Percentiles rank a stretch among this genome's conserved stretches.
Conservation (phyloP, 2,797 vertebrate species). For the Catharus ustulatus region DNA sequence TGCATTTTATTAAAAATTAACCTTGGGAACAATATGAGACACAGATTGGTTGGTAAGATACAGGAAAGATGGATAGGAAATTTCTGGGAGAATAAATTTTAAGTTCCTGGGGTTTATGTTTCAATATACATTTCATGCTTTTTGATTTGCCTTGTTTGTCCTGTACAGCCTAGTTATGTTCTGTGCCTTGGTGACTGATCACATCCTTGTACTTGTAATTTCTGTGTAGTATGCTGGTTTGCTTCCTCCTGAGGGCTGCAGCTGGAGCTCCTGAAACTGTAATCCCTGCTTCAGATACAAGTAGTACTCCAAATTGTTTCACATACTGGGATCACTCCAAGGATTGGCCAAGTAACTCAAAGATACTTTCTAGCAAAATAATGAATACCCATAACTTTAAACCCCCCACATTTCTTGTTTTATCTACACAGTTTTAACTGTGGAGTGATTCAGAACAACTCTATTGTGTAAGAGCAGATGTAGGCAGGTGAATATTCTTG, state of each 20-base stretch:
- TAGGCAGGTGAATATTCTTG: constrained; percentile 4
- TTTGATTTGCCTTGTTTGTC: background rate
- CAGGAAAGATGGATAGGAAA: background rate
- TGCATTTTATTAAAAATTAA: background rate
- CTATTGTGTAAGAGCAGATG: background rate
- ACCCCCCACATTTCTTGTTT: background rate
- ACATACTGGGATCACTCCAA: background rate
- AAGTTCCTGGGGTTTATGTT: background rate
- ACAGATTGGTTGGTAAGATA: background rate
- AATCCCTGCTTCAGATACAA: background rate
- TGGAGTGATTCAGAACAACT: background rate
- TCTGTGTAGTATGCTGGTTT: background rate
- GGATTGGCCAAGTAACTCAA: background rate
- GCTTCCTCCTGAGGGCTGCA: background rate
- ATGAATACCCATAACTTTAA: background rate
- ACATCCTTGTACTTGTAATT: background rate
- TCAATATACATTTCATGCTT: background rate
- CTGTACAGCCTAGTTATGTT: background rate
- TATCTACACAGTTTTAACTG: background rate
- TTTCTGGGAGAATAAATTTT: background rate
- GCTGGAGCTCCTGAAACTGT: background rate
- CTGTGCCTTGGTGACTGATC: background rate
- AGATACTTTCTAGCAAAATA: background rate
- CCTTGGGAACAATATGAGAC: background rate
- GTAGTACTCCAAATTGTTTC: background rate